Base-by-base conservation (phyloP, 1,140 invertebrate genomes). In the Apis dorsata region DNA sequence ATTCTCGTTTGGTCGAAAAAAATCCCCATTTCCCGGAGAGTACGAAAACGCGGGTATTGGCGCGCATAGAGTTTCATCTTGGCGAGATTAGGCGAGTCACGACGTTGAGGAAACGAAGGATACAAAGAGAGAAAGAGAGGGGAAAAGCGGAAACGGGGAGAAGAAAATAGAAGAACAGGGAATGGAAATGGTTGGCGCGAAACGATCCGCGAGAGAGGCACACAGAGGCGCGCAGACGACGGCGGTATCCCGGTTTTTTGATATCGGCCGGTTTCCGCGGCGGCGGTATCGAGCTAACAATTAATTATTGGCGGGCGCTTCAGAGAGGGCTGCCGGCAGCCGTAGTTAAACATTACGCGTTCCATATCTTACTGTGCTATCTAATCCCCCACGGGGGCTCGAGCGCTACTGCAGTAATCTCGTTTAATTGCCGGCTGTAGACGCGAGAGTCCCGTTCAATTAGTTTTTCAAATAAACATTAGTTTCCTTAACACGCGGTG, bases 391-490 rank as follows among this genome's bases (percentile, higher is more conserved):
- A 87, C 89, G 90, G 89, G 89, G 86, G 87, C 91, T 92, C 91
- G 90, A 88, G 89, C 90, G 90, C 90, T 91, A 88, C 91, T 90
- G 90, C 91, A 93, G 93, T 93, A 94, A 94, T 94, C 93, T 94
- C 93, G 92, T 94, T 93, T 94, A 93, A 94, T 94, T 94, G 93
- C 93, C 87, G 91, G 92, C 93, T 93, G 93, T 93, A 93, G 93
- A 94, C 93, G 92, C 92, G 91, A 91, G 92, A 93, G 92, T 93
- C 93, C 92, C 93, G 93, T 94, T 93, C 93, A 94, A 94, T 94
- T 94, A 93, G 93, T 94, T 93, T 94, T 94, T 94, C 93, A 94
- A 94, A 94, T 93, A 94, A 94, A 94, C 93, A 94, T 94, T 94
- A 94, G 93, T 94, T 94, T 94, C 93, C 92, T 94, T 94, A 94